Evolutionary conservation across 2,888 invertebrate species (phyloP).

Genomic region (Thumatha senex): DNA sequence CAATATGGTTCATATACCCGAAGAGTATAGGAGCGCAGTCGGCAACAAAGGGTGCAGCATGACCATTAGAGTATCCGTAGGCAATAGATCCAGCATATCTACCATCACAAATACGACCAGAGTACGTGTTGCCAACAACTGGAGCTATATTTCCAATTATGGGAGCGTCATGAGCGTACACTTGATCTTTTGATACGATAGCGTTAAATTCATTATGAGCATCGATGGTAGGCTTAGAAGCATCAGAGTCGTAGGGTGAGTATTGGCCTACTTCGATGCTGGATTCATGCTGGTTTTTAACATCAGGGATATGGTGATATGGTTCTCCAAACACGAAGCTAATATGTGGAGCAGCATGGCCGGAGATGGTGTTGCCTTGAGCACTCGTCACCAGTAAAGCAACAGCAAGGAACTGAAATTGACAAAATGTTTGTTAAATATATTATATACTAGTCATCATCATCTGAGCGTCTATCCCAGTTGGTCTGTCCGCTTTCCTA

Average conservation of each 20-base stretch:
- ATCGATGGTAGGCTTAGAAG: slow-evolving; percentile 83
- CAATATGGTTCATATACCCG: not conserved
- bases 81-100: slow-evolving; percentile 38
- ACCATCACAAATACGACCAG: not conserved
- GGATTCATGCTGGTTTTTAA: slow-evolving; percentile 83
- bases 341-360: slow-evolving; percentile 46
- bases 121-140: not conserved
- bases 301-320: slow-evolving; percentile 72
- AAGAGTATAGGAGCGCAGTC: slow-evolving; percentile 7
- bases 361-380: slow-evolving; percentile 67
- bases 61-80: slow-evolving; percentile 20
- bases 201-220: slow-evolving; percentile 81
- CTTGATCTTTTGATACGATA: slow-evolving; percentile 61
- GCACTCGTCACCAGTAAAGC: slow-evolving; percentile 73
- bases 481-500: too few species aligned
- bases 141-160: slow-evolving; percentile 29
- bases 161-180: not conserved
- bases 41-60: slow-evolving; percentile 26
- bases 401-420: slow-evolving; percentile 71
- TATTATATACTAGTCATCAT: too few species aligned
- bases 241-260: slow-evolving; percentile 82
- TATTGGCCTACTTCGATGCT: slow-evolving; percentile 81
- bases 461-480: too few species aligned
- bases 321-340: slow-evolving; percentile 72
- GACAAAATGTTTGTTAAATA: not conserved